A percentile compares a stretch with the other conserved stretches of the same genome.
These are phyloP conservation scores for Pseudolaguvia tuberculata DNA, from an alignment of 2,113 vertebrate genomes.

Conservation along the genomic window DNA sequence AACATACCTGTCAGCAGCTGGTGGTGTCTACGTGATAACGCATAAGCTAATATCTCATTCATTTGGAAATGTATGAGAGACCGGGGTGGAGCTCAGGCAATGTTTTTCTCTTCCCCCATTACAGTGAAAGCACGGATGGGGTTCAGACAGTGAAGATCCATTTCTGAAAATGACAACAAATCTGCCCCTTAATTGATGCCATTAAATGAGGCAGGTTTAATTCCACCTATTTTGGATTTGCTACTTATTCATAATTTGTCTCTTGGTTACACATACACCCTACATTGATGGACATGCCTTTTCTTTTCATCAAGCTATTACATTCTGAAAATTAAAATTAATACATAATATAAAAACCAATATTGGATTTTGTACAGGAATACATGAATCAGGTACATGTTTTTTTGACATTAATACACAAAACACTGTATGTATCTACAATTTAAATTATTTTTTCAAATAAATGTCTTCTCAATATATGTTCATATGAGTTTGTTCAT, in stretches of 20 bases:
- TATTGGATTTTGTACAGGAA: constrained; percentile 11
- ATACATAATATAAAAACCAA: not conserved
- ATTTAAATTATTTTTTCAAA: not conserved
- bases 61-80: constrained; percentile 16
- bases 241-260: constrained; percentile 42
- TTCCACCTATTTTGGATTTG: constrained; percentile 36
- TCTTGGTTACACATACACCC: constrained; percentile 21
- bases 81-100: constrained; percentile 41
- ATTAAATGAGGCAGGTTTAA: constrained; percentile 43
- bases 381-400: not conserved
- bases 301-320: constrained; percentile 11
- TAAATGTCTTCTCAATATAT: no score
- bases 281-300: not conserved
- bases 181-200: constrained; percentile 49
- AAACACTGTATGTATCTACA: not conserved
- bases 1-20: constrained; percentile 50
- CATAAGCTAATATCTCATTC: constrained; percentile 52
- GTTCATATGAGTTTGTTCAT: no score
- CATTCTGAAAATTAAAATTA: constrained; percentile 19
- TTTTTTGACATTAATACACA: not conserved
- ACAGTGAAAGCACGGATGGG: constrained; percentile 21
- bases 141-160: constrained; percentile 35
- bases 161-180: constrained; percentile 45
- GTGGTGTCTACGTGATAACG: constrained; percentile 45
- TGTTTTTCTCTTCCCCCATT: constrained; percentile 28